These are phyloP conservation scores for Synanthedon vespiformis DNA, from an alignment of 2,888 invertebrate species.

Conservation along the genomic window DNA sequence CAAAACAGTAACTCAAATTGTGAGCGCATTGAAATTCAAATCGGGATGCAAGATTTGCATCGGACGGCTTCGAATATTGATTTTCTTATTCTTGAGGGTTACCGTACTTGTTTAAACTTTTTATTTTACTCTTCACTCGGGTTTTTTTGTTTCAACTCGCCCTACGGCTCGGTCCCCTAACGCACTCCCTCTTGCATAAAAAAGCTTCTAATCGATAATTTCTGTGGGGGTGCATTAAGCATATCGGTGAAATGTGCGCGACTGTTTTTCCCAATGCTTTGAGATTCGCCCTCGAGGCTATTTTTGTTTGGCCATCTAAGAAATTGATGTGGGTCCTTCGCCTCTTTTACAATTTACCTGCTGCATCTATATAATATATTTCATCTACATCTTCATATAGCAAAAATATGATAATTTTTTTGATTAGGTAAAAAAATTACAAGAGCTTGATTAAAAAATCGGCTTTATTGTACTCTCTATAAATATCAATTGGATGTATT, in stretches of 20 bases:
- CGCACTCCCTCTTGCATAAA: conserved; percentile 69
- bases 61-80: conserved; percentile 62
- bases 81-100: conserved; percentile 64
- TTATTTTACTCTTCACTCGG: conserved; percentile 68
- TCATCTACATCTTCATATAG: too few relatives aligned
- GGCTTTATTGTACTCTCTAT: too few relatives aligned
- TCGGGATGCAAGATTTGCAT: conserved; percentile 66
- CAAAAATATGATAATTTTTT: too few relatives aligned
- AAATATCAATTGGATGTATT: too few relatives aligned
- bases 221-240: conserved; percentile 72
- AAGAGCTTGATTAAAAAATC: too few relatives aligned
- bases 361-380: too few relatives aligned
- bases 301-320: conserved; percentile 57
- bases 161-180: conserved; percentile 54
- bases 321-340: conserved; percentile 4
- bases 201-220: conserved; percentile 72
- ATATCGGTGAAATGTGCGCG: conserved; percentile 58
- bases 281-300: conserved; percentile 61
- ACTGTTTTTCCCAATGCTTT: conserved; percentile 65
- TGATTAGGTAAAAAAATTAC: too few relatives aligned
- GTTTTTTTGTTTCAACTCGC: conserved; percentile 70
- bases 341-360: too few relatives aligned
- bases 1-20: conserved; percentile 43
- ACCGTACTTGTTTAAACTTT: conserved; percentile 68
- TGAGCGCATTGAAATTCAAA: conserved; percentile 61